These are phyloP conservation scores for Hydrochoerus hydrochaeris DNA, from an alignment of 2,113 vertebrate genomes.

Conservation along the genomic window DNA sequence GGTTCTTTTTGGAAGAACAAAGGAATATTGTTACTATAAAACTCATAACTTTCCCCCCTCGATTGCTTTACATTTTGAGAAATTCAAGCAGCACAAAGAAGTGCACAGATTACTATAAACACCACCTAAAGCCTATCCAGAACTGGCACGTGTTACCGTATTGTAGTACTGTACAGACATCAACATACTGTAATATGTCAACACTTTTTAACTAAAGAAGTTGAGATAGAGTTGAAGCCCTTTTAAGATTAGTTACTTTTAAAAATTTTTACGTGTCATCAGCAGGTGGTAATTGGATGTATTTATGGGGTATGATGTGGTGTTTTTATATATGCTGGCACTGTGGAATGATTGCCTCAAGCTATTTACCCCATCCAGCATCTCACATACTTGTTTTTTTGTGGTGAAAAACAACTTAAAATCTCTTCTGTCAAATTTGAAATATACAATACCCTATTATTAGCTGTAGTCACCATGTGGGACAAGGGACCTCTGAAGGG, in stretches of 20 bases:
- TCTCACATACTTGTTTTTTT: neutral
- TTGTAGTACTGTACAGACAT: neutral
- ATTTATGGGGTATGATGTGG: neutral
- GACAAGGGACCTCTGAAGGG: neutral
- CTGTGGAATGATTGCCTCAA: neutral
- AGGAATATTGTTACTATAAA: neutral
- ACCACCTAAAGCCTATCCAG: neutral
- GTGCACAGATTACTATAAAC: neutral
- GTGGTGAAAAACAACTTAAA: neutral
- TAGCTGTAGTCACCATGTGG: too few relatives aligned
- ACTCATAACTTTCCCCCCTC: neutral
- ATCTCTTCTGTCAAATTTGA: neutral
- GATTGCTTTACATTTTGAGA: neutral
- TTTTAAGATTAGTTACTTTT: neutral
- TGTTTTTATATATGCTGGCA: neutral
- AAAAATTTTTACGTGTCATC: neutral
- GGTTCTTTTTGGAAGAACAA: slow-evolving; percentile 13
- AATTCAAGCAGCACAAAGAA: neutral
- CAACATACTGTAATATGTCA: neutral
- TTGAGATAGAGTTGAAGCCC: neutral
- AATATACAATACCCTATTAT: neutral
- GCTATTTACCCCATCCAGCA: neutral
- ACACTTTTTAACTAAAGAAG: neutral
- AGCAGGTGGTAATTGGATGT: neutral
- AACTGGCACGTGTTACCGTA: neutral